Evolutionary conservation across 2,113 vertebrate genomes (phyloP).

Genomic region (Hippopotamus amphibius): DNA sequence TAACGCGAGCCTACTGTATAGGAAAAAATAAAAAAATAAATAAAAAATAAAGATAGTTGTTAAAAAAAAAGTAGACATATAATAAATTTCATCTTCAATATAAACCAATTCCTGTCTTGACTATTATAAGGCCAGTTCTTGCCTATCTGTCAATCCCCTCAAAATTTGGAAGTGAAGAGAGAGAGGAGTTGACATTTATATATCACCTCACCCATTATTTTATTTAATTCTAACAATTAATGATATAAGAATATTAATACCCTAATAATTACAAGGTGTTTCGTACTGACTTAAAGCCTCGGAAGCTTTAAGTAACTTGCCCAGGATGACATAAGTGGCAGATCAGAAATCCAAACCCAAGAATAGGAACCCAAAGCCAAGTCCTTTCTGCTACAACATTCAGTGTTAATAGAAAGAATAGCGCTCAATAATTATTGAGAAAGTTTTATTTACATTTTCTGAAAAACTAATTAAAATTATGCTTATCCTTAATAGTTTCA

Average conservation of each 20-base stretch:
- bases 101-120: background rate
- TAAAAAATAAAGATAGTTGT: too few relatives aligned
- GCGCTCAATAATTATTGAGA: background rate
- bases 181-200: background rate
- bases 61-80: background rate
- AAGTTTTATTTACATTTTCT: background rate
- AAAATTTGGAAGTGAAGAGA: background rate
- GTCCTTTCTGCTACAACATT: background rate
- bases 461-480: slow-evolving; percentile 53
- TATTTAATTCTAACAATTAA: background rate
- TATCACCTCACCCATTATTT: background rate
- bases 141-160: background rate
- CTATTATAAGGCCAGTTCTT: background rate
- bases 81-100: background rate
- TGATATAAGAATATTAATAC: background rate
- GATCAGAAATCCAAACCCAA: background rate
- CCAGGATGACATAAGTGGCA: background rate
- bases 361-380: slow-evolving; percentile 2
- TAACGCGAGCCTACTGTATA: too few relatives aligned
- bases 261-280: background rate
- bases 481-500: slow-evolving; percentile 51
- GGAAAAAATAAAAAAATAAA: too few relatives aligned
- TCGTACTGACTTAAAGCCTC: background rate
- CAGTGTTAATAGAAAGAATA: background rate
- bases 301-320: background rate